Conservation (phyloP, 2,888 invertebrate genomes). For the Calameuta pallipes region DNA sequence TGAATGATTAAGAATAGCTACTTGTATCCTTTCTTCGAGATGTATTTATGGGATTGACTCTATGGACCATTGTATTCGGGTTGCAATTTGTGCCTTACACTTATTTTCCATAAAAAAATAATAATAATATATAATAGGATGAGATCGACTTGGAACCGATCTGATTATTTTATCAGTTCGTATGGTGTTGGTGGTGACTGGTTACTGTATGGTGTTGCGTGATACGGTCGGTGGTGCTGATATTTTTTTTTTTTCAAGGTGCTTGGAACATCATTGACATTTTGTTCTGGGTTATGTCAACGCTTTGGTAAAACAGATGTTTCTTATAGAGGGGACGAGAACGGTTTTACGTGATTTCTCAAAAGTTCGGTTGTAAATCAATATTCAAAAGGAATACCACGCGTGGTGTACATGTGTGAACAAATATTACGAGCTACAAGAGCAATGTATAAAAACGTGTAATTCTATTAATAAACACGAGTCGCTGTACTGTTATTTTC, state of each 20-base stretch:
- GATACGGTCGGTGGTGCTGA: not conserved
- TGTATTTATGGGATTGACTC: not conserved
- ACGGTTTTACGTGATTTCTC: conserved; percentile 31
- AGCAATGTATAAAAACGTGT: conserved; percentile 38
- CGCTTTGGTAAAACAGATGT: not conserved
- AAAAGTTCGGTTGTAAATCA: conserved; percentile 48
- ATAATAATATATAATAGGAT: not conserved
- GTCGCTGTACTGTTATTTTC: conserved; percentile 25
- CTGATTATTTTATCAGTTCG: not conserved
- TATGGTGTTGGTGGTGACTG: not conserved
- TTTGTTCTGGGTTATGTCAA: not conserved
- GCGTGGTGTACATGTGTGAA: conserved; percentile 47
- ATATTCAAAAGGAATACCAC: conserved; percentile 39
- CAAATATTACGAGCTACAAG: conserved; percentile 41
- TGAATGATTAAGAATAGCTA: conserved; percentile 17
- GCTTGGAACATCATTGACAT: not conserved
- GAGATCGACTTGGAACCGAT: not conserved
- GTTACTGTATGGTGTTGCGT: not conserved
- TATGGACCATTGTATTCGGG: not conserved
- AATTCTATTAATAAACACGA: conserved; percentile 41
- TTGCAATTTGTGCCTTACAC: not conserved
- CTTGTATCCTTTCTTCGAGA: not conserved
- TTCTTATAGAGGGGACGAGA: not conserved
- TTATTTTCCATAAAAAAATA: not conserved
- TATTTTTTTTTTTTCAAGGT: not conserved